Evolutionary conservation across 37 sponge, comb jelly and placozoan species (phyloP).

Genomic region (Cliona cf. orientalis): DNA sequence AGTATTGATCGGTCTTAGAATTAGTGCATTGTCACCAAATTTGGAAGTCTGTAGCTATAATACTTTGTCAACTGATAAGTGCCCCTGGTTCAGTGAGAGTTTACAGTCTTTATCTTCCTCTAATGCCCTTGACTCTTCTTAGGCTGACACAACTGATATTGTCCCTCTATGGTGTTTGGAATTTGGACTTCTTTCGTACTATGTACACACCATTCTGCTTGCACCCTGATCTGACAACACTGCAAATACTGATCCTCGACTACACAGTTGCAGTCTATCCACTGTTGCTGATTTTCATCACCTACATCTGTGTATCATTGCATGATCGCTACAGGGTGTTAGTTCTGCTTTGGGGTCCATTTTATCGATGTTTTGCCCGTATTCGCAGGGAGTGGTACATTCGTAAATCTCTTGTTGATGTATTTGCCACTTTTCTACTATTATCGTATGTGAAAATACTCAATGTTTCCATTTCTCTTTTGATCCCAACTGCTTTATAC

Average conservation of each 20-base stretch:
- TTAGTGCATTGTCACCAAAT: not conserved
- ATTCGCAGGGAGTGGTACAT: constrained; percentile 33
- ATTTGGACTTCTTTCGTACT: constrained; percentile 34
- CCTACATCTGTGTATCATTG: not conserved
- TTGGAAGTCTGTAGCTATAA: no score
- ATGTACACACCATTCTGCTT: not conserved
- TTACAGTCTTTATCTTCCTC: not conserved
- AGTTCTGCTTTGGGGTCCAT: constrained; percentile 3
- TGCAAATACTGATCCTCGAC: constrained; percentile 1
- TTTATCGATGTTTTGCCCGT: constrained; percentile 6
- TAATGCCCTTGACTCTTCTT: no score
- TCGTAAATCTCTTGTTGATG: constrained; percentile 28
- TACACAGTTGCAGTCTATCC: constrained; percentile 14
- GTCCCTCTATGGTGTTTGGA: constrained; percentile 21
- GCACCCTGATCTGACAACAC: not conserved
- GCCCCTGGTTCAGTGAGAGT: not conserved
- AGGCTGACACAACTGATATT: no score
- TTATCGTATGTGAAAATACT: constrained; percentile 56
- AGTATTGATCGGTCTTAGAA: not conserved
- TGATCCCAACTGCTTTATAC: no score
- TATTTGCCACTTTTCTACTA: constrained; percentile 56
- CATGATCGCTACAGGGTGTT: not conserved
- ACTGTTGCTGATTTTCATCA: not conserved
- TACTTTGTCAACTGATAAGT: no score
- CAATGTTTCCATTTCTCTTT: constrained; percentile 29